Evolutionary conservation across 2,113 vertebrate genomes (phyloP).

Genomic region (Collichthys lucidus): DNA sequence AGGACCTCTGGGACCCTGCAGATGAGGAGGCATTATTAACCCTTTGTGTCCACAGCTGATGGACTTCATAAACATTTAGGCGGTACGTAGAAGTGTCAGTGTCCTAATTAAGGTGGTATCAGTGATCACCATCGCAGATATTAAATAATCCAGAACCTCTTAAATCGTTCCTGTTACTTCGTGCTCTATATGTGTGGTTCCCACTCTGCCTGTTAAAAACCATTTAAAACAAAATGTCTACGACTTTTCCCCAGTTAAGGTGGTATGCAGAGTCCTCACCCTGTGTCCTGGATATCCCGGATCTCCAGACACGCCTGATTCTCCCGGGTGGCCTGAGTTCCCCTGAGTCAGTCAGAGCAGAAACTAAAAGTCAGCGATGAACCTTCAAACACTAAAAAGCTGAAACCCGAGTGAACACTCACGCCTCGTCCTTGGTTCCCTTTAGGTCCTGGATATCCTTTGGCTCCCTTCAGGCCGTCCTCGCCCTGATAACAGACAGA

Average conservation of each 20-base stretch:
- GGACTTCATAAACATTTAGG: too few relatives aligned
- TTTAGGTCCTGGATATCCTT: conserved; percentile 85
- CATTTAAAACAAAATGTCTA: too few relatives aligned
- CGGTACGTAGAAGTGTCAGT: too few relatives aligned
- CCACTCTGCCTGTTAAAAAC: too few relatives aligned
- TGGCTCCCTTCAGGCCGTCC: conserved; percentile 79
- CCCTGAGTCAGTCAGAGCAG: conserved; percentile 78
- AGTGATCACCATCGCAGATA: too few relatives aligned
- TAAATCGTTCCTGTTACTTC: too few relatives aligned
- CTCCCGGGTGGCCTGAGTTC: conserved; percentile 82
- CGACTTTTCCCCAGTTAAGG: too few relatives aligned
- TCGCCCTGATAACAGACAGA: conserved; percentile 86
- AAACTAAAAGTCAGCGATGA: neutral
- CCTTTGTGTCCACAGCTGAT: neutral
- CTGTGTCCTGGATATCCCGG: conserved; percentile 83
- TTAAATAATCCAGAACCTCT: too few relatives aligned
- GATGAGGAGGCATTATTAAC: neutral
- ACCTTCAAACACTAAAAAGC: neutral
- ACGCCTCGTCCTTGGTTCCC: conserved; percentile 88
- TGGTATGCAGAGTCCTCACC: conserved; percentile 71
- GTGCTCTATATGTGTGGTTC: too few relatives aligned
- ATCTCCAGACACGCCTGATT: conserved; percentile 81
- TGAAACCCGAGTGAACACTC: conserved; percentile 7
- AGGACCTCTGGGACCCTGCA: conserved; percentile 86
- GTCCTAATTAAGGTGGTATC: too few relatives aligned